Conservation (phyloP, 2,113 vertebrate genomes). For the Centropus unirufus region DNA sequence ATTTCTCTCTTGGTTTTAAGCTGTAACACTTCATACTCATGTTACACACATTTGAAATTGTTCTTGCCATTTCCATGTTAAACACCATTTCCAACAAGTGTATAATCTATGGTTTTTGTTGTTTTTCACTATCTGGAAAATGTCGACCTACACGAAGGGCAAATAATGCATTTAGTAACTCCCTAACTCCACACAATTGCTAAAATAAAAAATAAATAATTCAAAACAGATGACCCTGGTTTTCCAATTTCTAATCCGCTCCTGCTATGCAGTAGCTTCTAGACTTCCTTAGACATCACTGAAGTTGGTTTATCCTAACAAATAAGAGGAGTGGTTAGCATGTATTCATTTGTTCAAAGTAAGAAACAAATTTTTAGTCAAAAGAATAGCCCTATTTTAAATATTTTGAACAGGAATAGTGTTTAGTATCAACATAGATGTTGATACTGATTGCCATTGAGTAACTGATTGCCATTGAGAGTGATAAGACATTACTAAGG, state of each 20-base stretch:
- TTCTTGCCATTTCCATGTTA: background rate
- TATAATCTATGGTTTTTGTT: background rate
- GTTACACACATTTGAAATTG: background rate
- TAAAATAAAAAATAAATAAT: background rate
- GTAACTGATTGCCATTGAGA: background rate
- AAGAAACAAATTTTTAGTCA: too few relatives aligned
- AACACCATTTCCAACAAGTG: background rate
- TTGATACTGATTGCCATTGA: background rate
- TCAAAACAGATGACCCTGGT: background rate
- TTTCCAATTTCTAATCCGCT: background rate
- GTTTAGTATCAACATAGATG: background rate
- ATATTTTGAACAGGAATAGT: background rate
- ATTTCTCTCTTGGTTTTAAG: background rate
- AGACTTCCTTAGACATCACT: background rate
- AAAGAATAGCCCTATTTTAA: background rate
- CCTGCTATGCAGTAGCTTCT: background rate
- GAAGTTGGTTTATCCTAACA: background rate
- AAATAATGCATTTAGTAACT: background rate
- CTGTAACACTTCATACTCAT: background rate
- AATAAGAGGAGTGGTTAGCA: too few relatives aligned
- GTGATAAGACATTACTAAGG: background rate
- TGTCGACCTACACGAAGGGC: background rate
- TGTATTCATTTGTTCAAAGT: too few relatives aligned
- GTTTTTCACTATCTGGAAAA: background rate
- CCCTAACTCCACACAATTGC: background rate